Conservation (phyloP, 2,888 invertebrate species). For the Diarsia rubi region DNA sequence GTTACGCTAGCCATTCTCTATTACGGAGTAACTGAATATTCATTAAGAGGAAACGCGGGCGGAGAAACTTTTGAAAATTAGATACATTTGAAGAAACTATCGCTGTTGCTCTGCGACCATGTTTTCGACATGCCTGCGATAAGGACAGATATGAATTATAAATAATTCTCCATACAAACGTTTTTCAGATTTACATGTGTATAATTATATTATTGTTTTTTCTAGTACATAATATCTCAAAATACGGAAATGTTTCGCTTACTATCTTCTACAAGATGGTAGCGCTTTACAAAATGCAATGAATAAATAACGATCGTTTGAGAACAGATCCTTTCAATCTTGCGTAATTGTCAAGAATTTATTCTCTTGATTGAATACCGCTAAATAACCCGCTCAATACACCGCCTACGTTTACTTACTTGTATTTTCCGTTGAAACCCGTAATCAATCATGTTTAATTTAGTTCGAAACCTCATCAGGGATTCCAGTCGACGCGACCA, state of each 20-base stretch:
- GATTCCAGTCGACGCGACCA: conserved; percentile 63
- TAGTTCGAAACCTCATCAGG: conserved; percentile 66
- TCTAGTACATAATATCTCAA: no score
- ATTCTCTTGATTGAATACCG: conserved; percentile 9
- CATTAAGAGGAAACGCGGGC: conserved; percentile 17
- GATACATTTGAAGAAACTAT: no score
- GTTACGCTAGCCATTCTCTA: conserved; percentile 13
- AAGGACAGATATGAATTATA: no score
- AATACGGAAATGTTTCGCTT: no score
- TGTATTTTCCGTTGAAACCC: conserved; percentile 34
- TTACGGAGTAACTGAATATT: conserved; percentile 45
- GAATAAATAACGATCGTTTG: not conserved
- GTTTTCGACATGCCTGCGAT: no score
- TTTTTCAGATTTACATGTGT: no score
- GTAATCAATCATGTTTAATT: conserved; percentile 68
- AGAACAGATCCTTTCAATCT: not conserved
- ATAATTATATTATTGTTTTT: no score
- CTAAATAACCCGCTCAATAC: conserved; percentile 22
- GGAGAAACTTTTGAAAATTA: no score
- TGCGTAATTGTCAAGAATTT: not conserved
- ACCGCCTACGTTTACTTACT: conserved; percentile 7
- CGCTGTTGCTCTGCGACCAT: no score
- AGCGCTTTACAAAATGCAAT: no score
- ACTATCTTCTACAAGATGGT: no score
- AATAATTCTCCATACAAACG: no score